These are phyloP conservation scores for Drosophila limbata DNA, from an alignment of 2,888 invertebrate genomes.

Conservation along the genomic window DNA sequence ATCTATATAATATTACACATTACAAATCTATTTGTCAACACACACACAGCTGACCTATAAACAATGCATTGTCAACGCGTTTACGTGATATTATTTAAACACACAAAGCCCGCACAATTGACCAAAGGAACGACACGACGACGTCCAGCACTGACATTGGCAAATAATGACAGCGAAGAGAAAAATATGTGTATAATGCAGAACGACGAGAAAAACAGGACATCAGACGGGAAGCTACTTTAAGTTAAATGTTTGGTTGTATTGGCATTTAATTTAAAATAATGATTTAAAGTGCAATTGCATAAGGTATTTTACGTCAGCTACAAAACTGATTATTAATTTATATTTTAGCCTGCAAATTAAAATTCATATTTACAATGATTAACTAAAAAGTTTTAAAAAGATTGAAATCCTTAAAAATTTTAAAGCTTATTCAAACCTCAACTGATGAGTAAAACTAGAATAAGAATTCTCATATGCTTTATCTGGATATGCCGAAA, in stretches of 20 bases:
- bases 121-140: constrained; percentile 40
- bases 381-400: too few species aligned
- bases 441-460: too few species aligned
- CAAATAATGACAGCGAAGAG: constrained; percentile 28
- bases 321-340: too few species aligned
- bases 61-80: constrained; percentile 39
- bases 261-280: constrained; percentile 1
- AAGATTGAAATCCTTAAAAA: too few species aligned
- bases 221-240: constrained; percentile 1
- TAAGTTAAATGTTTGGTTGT: background rate
- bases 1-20: constrained; percentile 26
- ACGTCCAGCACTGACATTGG: constrained; percentile 6
- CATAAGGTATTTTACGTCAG: too few species aligned
- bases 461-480: too few species aligned
- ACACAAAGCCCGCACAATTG: constrained; percentile 68
- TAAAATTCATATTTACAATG: too few species aligned
- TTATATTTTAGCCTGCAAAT: too few species aligned
- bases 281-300: background rate
- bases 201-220: constrained; percentile 1
- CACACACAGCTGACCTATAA: constrained; percentile 42
- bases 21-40: constrained; percentile 52
- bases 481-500: too few species aligned
- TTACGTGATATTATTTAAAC: constrained; percentile 56
- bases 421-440: too few species aligned
- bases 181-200: background rate